Conservation (phyloP, 2,113 vertebrate genomes). For the Coregonus clupeaformis region DNA sequence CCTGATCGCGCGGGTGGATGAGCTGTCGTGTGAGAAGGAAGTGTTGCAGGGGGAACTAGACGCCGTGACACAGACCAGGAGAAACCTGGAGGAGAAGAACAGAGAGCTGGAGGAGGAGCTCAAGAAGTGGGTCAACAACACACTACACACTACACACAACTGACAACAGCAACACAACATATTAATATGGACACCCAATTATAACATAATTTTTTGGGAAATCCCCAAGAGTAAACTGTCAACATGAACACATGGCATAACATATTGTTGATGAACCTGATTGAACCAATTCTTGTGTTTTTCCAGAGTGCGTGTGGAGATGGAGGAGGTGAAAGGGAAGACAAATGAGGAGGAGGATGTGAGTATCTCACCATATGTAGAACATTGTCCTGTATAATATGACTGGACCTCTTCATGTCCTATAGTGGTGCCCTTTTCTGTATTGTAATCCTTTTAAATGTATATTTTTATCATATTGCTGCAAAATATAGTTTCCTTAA, state of each 20-base stretch:
- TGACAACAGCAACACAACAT: neutral
- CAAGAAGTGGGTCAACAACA: conserved; percentile 78
- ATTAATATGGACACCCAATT: too few relatives aligned
- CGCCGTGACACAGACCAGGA: conserved; percentile 84
- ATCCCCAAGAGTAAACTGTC: neutral
- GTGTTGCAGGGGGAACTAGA: conserved; percentile 91
- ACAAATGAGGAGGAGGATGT: conserved; percentile 94
- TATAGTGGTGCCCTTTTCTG: too few relatives aligned
- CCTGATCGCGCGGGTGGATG: conserved; percentile 94
- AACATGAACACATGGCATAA: neutral
- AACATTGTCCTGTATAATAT: too few relatives aligned
- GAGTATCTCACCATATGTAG: conserved; percentile 51
- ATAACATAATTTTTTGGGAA: too few relatives aligned
- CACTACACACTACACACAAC: neutral
- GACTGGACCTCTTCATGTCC: too few relatives aligned
- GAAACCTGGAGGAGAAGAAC: conserved; percentile 85
- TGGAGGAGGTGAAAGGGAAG: conserved; percentile 82
- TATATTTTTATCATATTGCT: neutral
- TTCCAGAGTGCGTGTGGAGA: conserved; percentile 85
- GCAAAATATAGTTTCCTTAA: neutral
- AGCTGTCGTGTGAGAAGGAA: conserved; percentile 92
- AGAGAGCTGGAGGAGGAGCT: conserved; percentile 94
- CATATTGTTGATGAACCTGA: neutral
- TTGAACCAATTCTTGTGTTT: conserved; percentile 10
- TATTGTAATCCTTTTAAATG: too few relatives aligned